Conservation (phyloP, 1,140 invertebrate species). For the Lordiphosa clarofinis region DNA sequence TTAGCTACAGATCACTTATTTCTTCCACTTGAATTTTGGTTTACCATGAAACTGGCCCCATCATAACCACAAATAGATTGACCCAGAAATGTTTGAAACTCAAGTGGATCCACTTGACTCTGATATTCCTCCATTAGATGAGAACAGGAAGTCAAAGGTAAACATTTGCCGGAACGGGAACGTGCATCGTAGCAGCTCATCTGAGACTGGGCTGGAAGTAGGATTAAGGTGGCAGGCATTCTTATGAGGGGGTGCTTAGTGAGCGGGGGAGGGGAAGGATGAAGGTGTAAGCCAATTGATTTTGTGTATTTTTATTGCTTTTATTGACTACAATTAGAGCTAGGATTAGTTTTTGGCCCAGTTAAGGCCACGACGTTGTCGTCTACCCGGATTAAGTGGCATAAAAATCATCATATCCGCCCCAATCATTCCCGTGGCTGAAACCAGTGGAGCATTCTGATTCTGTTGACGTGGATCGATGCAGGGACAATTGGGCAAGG, state of each 20-base stretch:
- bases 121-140: slow-evolving; percentile 76
- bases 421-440: slow-evolving; percentile 23
- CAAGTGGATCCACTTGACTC: slow-evolving; percentile 46
- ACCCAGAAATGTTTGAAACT: slow-evolving; percentile 79
- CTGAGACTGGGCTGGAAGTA: slow-evolving; percentile 60
- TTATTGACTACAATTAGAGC: slow-evolving; percentile 21
- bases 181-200: slow-evolving; percentile 70
- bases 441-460: slow-evolving; percentile 27
- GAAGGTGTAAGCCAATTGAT: slow-evolving; percentile 5
- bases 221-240: slow-evolving; percentile 10
- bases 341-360: background rate
- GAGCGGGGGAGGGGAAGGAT: too few species aligned
- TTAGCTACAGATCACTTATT: background rate
- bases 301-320: slow-evolving; percentile 30
- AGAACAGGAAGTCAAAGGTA: slow-evolving; percentile 80
- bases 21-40: background rate
- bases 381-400: slow-evolving; percentile 22
- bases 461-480: slow-evolving; percentile 68
- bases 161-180: slow-evolving; percentile 78
- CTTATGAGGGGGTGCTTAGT: background rate
- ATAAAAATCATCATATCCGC: slow-evolving; percentile 72
- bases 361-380: slow-evolving; percentile 36
- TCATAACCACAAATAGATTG: slow-evolving; percentile 82
- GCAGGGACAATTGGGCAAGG: slow-evolving; percentile 68
- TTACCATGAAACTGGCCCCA: slow-evolving; percentile 79